Evolutionary conservation across 2,797 vertebrate genomes (phyloP).

Genomic region (Gallinago solitaria): DNA sequence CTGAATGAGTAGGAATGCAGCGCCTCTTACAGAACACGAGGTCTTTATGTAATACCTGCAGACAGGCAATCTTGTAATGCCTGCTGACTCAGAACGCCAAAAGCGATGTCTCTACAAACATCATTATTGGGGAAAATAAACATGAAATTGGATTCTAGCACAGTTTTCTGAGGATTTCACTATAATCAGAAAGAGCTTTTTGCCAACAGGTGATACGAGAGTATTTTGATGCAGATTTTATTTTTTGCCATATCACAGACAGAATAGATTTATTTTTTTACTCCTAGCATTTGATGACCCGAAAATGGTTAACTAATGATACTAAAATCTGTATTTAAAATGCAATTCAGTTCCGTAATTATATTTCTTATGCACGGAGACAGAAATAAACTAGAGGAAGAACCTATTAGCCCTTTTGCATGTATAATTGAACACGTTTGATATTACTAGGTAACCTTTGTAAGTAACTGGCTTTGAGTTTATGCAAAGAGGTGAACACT

Average conservation of each 20-base stretch:
- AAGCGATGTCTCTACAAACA: too few relatives aligned
- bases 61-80: not conserved
- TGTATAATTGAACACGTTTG: conserved; percentile 57
- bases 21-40: not conserved
- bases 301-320: conserved; percentile 37
- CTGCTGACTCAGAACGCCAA: too few relatives aligned
- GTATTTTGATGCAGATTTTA: not conserved
- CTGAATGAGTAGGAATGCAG: not conserved
- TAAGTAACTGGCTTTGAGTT: conserved; percentile 55
- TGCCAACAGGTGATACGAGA: not conserved
- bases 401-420: conserved; percentile 60
- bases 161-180: not conserved
- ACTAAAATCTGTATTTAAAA: conserved; percentile 52
- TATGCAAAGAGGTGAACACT: conserved; percentile 41
- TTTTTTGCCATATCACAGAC: not conserved
- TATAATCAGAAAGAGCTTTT: not conserved
- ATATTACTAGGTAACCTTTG: conserved; percentile 53
- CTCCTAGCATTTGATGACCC: not conserved
- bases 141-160: not conserved
- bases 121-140: not conserved
- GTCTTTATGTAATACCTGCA: not conserved
- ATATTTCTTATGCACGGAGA: conserved; percentile 46
- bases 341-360: conserved; percentile 56
- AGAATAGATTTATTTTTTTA: not conserved
- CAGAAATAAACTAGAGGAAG: conserved; percentile 61